Base-by-base conservation (phyloP, 1,140 invertebrate genomes). In the Fragariocoptes setiger region DNA sequence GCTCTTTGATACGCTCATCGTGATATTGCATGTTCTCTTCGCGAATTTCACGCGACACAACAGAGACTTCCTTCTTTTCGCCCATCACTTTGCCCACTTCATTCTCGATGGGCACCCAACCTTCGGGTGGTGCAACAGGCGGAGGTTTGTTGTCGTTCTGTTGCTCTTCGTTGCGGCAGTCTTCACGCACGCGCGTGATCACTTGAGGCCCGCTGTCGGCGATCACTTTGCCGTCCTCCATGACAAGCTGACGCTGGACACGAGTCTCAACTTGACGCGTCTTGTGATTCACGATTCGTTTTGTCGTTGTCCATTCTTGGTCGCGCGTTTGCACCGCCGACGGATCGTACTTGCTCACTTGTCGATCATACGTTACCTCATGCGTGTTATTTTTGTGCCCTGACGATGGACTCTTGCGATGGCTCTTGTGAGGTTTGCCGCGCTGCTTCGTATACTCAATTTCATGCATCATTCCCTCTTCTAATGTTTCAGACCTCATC, bases 201-300 rank as follows among this genome's bases (percentile, higher is more conserved):
- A 85, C 74, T 51, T 78, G 68, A 1, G 78, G 78, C 2, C 77
- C 78, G 1, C 74, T 71, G 57, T 85, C 78, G 44, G 71, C 72
- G 42, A 85, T 69, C 2, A 85, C 73, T 51, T 75, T 72, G 22
- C 78, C 78, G 62, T 82, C 77, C 63, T 83, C 76, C 37, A 83
- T 58, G 36, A 80, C 66, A 18, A 83, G 65, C 54, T 82, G 75
- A n/a, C 77, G 61, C 53, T 82, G 78, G 1, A 82, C 76, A 44
- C 76, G 61, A 5, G 76, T 82, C 51, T 79, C 76, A 45, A 82
- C 80, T 56, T 83, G 76, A 36, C 39, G 39, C 13, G 45, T 46
- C 20, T 46, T 46, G 20, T 46, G 45, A 21, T 47, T 46, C 4
- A 46, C 21, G 2, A 40, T 22, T 35, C 36, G 21, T 21, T 42